phyloP scores from a whole-genome alignment of 2,797 vertebrate genomes.

The Discoglossus pictus region DNA sequence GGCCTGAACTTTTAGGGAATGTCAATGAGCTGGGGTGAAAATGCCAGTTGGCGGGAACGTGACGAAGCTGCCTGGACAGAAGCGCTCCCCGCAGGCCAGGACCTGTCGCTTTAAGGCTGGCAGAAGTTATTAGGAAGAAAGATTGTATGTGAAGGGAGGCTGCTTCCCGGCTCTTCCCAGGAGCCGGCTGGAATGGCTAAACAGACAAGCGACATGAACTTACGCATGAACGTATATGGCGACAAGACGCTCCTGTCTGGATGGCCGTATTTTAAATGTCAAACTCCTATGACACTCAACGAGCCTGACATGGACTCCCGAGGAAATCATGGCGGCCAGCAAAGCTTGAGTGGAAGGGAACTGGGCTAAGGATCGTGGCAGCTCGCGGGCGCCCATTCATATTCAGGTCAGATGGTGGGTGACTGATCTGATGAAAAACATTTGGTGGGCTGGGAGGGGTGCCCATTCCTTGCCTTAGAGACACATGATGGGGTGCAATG shows the following conservation, averaged over 20 bases:
- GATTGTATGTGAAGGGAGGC: slow-evolving; percentile 59
- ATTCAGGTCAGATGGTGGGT: slow-evolving; percentile 28
- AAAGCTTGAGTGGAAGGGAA: slow-evolving; percentile 33
- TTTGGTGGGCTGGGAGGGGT: not conserved
- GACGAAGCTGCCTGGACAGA: slow-evolving; percentile 58
- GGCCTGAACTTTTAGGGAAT: slow-evolving; percentile 49
- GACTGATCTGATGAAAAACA: slow-evolving; percentile 7
- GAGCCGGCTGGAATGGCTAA: slow-evolving; percentile 35
- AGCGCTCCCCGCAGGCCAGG: slow-evolving; percentile 41
- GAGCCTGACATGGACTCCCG: slow-evolving; percentile 39
- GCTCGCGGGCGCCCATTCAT: slow-evolving; percentile 9
- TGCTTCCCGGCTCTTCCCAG: slow-evolving; percentile 51
- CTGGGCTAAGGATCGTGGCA: slow-evolving; percentile 38
- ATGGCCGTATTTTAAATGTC: slow-evolving; percentile 47
- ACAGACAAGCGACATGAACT: slow-evolving; percentile 35
- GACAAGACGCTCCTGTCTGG: slow-evolving; percentile 12
- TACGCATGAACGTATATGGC: slow-evolving; percentile 7
- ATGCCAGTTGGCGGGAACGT: slow-evolving; percentile 50
- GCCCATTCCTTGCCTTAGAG: too few species aligned
- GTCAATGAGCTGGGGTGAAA: slow-evolving; percentile 33
- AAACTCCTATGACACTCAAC: slow-evolving; percentile 47
- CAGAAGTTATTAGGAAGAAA: slow-evolving; percentile 56
- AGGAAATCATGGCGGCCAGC: slow-evolving; percentile 45
- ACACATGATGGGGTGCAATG: too few species aligned
- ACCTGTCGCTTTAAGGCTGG: slow-evolving; percentile 57